Evolutionary conservation across 2,888 invertebrate species (phyloP), one percentile per base, ranked within the genome.

Genomic region (Stictocephala bisonia): DNA sequence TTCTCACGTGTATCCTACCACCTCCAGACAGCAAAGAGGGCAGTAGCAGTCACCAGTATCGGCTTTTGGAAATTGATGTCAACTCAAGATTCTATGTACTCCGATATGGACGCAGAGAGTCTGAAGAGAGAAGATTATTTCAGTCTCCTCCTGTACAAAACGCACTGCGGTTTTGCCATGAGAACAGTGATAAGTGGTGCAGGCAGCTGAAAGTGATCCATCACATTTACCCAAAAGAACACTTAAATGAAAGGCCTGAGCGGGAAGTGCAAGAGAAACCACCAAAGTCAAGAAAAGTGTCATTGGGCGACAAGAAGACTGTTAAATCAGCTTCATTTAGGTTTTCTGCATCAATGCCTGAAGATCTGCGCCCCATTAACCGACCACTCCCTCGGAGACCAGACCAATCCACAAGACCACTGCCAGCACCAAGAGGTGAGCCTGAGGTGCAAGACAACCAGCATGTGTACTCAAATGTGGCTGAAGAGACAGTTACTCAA

Each of bases 141-240:
- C 84, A 86, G 50, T 85, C 86, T 26, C 85, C 86, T 50, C 84
- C 85, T 78, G 86, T 86, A 81, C 86, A 86, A 76, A 83, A 84
- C 76, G 84, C 86, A 75, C 77, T 86, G 67, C 82, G 84, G 13
- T 85, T 84, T 77, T 87, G 87, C 82, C 84, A 84, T 13, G 82
- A 82, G 40, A 81, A 84, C 64, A 82, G 82, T 13, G 83, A 84
- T 27, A 77, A 79, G 70, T 84, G 84, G 84, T 79, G 82, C 64
- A 79, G 83, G 40, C 84, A 84, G 76, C 82, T 84, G 31, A 80
- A 80, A 74, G 76, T 80, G 27, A 79, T 79, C 3, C 79, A 79
- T 44, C 78, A 80, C 72, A 78, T 80, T 24, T 79, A 79, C 74
- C 78, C 78, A 2, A 80, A 80, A 29, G 60, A 60, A 35, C 60